Evolutionary conservation across 92 coral and sea anemone genomes (phyloP).

Genomic region (Umimayanthus chanpuru): DNA sequence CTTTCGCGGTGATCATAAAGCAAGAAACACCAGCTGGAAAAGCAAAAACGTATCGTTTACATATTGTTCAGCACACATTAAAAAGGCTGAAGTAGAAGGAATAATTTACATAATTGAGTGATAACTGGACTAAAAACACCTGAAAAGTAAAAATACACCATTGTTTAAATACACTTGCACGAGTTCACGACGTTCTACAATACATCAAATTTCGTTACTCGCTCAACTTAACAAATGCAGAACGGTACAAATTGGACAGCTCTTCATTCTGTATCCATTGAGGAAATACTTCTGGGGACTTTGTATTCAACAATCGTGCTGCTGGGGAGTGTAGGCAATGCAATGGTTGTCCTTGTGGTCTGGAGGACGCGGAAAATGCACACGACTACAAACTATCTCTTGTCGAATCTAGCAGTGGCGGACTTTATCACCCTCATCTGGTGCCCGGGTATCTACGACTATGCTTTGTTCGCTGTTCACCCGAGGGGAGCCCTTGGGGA

Average conservation of each 20-base stretch:
- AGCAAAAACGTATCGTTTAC: background rate
- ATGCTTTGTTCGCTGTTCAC: background rate
- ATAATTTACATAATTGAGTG: background rate
- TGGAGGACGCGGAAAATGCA: background rate
- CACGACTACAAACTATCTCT: constrained; percentile 1
- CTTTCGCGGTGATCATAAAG: background rate
- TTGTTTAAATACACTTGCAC: too few species aligned
- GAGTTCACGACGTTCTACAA: background rate
- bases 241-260: background rate
- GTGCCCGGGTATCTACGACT: background rate
- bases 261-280: background rate
- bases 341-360: constrained; percentile 10
- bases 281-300: background rate
- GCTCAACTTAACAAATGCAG: background rate
- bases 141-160: background rate
- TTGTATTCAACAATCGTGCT: background rate
- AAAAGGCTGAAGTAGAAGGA: background rate
- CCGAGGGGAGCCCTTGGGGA: background rate
- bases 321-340: background rate
- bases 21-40: background rate
- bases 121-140: background rate
- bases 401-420: constrained; percentile 9
- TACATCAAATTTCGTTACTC: too few species aligned
- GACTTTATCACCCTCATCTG: background rate
- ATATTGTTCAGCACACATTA: background rate